Conservation (phyloP, 2,113 vertebrate genomes). For the Sigmodon hispidus region DNA sequence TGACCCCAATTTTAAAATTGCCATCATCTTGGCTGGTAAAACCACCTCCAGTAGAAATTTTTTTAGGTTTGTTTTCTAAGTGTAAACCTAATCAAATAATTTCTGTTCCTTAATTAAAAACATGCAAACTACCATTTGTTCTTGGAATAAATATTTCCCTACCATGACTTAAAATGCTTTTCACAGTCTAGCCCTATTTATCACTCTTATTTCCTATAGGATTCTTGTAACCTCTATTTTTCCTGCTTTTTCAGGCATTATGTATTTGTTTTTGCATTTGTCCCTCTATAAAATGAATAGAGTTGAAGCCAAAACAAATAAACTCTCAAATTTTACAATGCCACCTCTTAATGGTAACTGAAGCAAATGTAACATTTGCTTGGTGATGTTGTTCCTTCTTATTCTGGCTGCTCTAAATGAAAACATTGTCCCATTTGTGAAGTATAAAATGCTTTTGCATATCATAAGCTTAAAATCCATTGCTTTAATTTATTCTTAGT, state of each 20-base stretch:
- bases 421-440: slow-evolving; percentile 28
- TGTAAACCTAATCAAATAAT: slow-evolving; percentile 57
- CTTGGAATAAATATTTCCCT: slow-evolving; percentile 10
- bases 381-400: background rate
- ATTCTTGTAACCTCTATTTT: background rate
- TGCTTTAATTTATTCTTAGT: slow-evolving; percentile 86
- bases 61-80: slow-evolving; percentile 37
- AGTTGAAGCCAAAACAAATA: background rate
- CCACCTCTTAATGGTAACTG: background rate
- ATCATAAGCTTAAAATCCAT: slow-evolving; percentile 82
- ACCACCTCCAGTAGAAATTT: background rate
- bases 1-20: background rate
- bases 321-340: background rate
- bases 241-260: background rate
- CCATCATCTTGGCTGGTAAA: background rate
- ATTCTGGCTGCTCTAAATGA: background rate
- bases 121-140: background rate
- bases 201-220: slow-evolving; percentile 7
- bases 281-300: background rate
- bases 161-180: background rate
- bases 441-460: slow-evolving; percentile 82
- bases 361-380: background rate
- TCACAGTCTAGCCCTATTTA: background rate
- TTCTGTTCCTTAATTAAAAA: slow-evolving; percentile 23
- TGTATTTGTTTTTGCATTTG: slow-evolving; percentile 15